Evolutionary conservation across 2,888 invertebrate species (phyloP).

Genomic region (Thereva nobilitata): DNA sequence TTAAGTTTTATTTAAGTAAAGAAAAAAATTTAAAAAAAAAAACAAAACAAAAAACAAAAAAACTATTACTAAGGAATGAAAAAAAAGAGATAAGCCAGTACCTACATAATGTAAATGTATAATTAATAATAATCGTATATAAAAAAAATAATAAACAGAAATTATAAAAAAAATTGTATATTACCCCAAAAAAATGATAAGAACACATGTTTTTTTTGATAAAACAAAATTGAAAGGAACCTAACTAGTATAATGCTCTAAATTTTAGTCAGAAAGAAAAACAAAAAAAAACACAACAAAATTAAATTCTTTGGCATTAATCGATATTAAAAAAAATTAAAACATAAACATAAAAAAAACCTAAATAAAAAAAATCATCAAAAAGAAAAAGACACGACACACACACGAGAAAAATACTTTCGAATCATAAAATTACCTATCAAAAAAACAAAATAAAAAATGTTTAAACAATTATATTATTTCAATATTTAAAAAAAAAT

Average conservation of each 20-base stretch:
- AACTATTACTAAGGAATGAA: constrained; percentile 3
- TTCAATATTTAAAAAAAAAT: neutral
- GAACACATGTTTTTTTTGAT: too few species aligned
- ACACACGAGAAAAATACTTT: neutral
- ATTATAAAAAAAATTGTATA: constrained; percentile 21
- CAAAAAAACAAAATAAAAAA: neutral
- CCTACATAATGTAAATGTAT: constrained; percentile 41
- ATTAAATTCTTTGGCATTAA: too few species aligned
- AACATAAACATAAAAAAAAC: neutral
- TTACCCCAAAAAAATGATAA: constrained; percentile 11
- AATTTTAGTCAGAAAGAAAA: too few species aligned
- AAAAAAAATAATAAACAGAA: constrained; percentile 19
- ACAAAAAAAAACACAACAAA: too few species aligned
- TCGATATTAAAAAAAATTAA: neutral
- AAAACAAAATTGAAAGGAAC: too few species aligned
- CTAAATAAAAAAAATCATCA: neutral
- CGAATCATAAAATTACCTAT: neutral
- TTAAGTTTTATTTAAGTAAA: constrained; percentile 43
- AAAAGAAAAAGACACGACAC: neutral
- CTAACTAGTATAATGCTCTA: too few species aligned
- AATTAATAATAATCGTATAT: constrained; percentile 53
- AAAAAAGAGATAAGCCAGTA: constrained; percentile 39
- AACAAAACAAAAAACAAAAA: constrained; percentile 37
- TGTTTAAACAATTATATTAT: constrained; percentile 1
- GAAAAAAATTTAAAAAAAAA: constrained; percentile 42